Evolutionary conservation across 2,113 vertebrate species (phyloP).

Genomic region (Progne subis): DNA sequence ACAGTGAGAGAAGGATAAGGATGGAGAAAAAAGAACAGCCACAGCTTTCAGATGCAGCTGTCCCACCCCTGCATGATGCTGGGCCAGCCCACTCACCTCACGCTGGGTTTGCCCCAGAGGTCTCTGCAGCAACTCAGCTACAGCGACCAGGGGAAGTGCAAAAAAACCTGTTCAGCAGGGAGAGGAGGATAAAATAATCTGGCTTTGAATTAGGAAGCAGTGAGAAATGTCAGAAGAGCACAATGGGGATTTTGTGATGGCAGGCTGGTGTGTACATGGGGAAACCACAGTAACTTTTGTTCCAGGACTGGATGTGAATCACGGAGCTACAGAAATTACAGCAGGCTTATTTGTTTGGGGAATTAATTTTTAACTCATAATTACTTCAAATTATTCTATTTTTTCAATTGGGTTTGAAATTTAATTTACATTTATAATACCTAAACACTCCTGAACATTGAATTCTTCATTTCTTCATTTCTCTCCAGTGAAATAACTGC

Average conservation of each 20-base stretch:
- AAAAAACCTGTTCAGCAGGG: accelerated
- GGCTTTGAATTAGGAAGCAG: background rate
- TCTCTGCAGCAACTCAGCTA: background rate
- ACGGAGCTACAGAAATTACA: background rate
- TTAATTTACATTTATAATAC: conserved; percentile 11
- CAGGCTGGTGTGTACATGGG: background rate
- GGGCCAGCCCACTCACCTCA: background rate
- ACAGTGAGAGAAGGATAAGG: background rate
- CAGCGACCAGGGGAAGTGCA: background rate
- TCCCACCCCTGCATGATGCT: background rate
- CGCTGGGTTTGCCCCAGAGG: background rate
- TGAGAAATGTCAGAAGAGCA: background rate
- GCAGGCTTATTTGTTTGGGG: background rate
- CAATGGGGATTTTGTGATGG: background rate
- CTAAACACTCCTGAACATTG: background rate
- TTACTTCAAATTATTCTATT: background rate
- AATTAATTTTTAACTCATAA: conserved; percentile 17
- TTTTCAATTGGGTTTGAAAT: background rate
- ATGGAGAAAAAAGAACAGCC: background rate
- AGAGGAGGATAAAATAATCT: background rate
- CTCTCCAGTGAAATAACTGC: background rate
- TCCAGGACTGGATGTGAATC: background rate
- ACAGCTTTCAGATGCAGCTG: background rate
- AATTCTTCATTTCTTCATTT: conserved; percentile 22
- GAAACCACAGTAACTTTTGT: background rate